A percentile compares a stretch with the other conserved stretches of the same genome.
Conservation (phyloP, 1,140 invertebrate genomes). For the Drosophila nasuta region DNA sequence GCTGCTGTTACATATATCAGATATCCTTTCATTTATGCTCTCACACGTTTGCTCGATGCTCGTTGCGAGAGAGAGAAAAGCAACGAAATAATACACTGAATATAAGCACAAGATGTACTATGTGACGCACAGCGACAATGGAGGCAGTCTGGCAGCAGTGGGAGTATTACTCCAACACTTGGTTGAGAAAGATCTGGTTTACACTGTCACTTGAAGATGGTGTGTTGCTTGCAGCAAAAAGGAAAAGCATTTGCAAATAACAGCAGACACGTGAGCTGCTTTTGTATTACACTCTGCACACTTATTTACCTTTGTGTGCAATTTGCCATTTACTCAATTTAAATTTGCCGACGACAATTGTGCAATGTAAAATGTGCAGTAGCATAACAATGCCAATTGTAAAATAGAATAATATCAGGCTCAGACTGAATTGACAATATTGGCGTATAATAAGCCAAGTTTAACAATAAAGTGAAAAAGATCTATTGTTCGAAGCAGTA, state of each 20-base stretch:
- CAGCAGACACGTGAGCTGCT: slow-evolving; percentile 62
- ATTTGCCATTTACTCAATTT: slow-evolving; percentile 82
- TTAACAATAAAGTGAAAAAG: slow-evolving; percentile 19
- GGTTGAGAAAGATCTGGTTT: slow-evolving; percentile 8
- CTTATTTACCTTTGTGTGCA: slow-evolving; percentile 57
- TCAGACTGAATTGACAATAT: slow-evolving; percentile 30
- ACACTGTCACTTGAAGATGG: slow-evolving; percentile 27
- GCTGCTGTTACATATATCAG: slow-evolving; percentile 34
- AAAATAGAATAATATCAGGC: slow-evolving; percentile 23
- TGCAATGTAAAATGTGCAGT: slow-evolving; percentile 29
- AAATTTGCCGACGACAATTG: slow-evolving; percentile 64
- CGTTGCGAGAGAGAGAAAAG: slow-evolving; percentile 13
- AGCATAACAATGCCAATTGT: slow-evolving; percentile 37
- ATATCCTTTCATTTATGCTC: slow-evolving; percentile 67
- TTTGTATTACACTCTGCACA: slow-evolving; percentile 15
- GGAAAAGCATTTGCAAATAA: slow-evolving; percentile 47
- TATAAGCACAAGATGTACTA: slow-evolving; percentile 30
- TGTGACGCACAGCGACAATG: slow-evolving; percentile 37
- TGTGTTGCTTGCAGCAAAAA: slow-evolving; percentile 4
- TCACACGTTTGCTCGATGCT: slow-evolving; percentile 42
- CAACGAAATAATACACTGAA: slow-evolving; percentile 68
- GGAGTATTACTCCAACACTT: neutral
- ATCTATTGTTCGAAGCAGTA: slow-evolving; percentile 4
- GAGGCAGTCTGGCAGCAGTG: neutral
- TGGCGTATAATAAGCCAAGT: slow-evolving; percentile 41